Conservation (phyloP, 2,888 invertebrate species). For the Criorhina ranunculi region DNA sequence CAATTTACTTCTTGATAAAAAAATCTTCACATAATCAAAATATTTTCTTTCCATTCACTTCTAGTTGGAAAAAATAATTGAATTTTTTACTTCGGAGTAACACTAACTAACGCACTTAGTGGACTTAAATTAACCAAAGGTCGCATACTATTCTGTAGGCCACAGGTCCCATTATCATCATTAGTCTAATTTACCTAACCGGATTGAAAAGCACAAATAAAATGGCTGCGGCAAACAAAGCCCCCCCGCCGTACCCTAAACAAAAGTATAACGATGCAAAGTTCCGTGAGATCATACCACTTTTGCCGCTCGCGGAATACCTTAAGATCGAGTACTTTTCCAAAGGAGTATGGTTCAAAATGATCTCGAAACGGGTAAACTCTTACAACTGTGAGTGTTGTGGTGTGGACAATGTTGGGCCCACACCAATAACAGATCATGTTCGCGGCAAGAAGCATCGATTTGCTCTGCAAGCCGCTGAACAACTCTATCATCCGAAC, state of each 20-base stretch:
- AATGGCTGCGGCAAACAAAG: slow-evolving; percentile 48
- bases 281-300: slow-evolving; percentile 77
- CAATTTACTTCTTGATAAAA: slow-evolving; percentile 5
- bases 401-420: slow-evolving; percentile 78
- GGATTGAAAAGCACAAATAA: slow-evolving; percentile 1
- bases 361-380: slow-evolving; percentile 72
- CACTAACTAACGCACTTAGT: slow-evolving; percentile 39
- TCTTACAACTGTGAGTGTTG: slow-evolving; percentile 79
- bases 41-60: slow-evolving; percentile 75
- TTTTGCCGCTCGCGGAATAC: slow-evolving; percentile 78
- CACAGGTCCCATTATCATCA: slow-evolving; percentile 13
- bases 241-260: slow-evolving; percentile 59
- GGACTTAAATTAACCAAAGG: slow-evolving; percentile 40
- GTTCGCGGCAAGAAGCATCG: slow-evolving; percentile 81
- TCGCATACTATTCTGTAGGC: slow-evolving; percentile 45
- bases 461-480: slow-evolving; percentile 76
- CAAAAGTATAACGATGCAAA: slow-evolving; percentile 55
- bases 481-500: slow-evolving; percentile 78
- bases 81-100: slow-evolving; percentile 57
- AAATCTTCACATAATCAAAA: slow-evolving; percentile 68
- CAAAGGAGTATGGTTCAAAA: slow-evolving; percentile 75
- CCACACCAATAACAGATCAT: slow-evolving; percentile 80
- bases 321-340: slow-evolving; percentile 78
- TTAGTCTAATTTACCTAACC: slow-evolving; percentile 25
- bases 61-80: slow-evolving; percentile 70